phyloP scores from a whole-genome alignment of 2,888 invertebrate genomes.

The Fragum whitleyi region DNA sequence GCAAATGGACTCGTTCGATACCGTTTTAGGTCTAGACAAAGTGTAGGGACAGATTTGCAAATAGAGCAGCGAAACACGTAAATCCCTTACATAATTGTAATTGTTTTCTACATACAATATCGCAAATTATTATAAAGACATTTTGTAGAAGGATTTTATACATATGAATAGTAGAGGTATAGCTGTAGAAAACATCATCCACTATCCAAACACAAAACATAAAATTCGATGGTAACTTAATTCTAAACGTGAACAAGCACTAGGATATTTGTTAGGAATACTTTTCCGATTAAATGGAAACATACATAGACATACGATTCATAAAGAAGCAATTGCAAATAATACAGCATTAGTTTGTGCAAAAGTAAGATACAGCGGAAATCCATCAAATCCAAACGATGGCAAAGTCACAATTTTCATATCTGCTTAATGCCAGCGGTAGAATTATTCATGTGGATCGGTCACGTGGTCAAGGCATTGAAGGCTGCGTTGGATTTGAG shows the following conservation, averaged over 20 bases:
- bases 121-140: neutral
- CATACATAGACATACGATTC: neutral
- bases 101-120: neutral
- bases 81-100: neutral
- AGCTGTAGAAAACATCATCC: neutral
- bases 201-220: neutral
- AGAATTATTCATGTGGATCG: constrained; percentile 47
- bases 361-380: constrained; percentile 48
- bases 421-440: neutral
- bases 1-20: too few relatives aligned
- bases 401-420: neutral
- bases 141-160: neutral
- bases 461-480: neutral
- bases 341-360: constrained; percentile 32
- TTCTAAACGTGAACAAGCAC: constrained; percentile 9
- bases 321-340: neutral
- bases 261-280: constrained; percentile 9
- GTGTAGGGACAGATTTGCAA: constrained; percentile 11
- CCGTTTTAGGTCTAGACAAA: constrained; percentile 43
- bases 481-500: constrained; percentile 34
- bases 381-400: constrained; percentile 50
- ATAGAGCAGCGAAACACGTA: too few relatives aligned
- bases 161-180: constrained; percentile 4
- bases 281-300: constrained; percentile 28
- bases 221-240: constrained; percentile 29